Conservation (phyloP, 2,113 vertebrate species). For the Craseonycteris thonglongyai region DNA sequence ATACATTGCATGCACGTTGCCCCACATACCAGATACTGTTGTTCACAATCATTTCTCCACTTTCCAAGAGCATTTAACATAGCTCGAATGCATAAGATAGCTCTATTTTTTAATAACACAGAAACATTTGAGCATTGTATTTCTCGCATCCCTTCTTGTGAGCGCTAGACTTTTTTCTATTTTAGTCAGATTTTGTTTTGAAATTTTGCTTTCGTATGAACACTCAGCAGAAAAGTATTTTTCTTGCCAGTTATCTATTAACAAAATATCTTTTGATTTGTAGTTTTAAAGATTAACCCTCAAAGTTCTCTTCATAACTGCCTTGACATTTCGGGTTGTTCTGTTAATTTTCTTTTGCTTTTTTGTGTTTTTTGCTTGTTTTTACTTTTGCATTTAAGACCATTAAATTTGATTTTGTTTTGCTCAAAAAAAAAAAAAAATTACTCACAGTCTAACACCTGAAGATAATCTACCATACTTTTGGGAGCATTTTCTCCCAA, state of each 20-base stretch:
- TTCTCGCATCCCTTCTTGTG: conserved; percentile 84
- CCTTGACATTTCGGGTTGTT: conserved; percentile 89
- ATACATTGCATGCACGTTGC: conserved; percentile 74
- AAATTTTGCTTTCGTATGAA: conserved; percentile 81
- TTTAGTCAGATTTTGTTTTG: conserved; percentile 82
- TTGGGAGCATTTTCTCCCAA: not conserved
- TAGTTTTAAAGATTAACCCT: conserved; percentile 86
- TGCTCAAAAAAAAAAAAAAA: too few species aligned
- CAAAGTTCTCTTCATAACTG: conserved; percentile 86
- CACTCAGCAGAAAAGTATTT: conserved; percentile 84
- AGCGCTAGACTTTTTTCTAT: conserved; percentile 80
- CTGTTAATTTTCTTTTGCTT: conserved; percentile 90
- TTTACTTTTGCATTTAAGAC: conserved; percentile 94
- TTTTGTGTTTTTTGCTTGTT: conserved; percentile 92
- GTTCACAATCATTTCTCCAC: conserved; percentile 67
- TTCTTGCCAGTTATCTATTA: conserved; percentile 84
- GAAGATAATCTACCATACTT: not conserved
- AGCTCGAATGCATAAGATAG: conserved; percentile 72
- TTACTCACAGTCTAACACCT: too few species aligned
- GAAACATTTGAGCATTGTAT: conserved; percentile 87
- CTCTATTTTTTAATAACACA: conserved; percentile 75
- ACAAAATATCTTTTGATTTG: conserved; percentile 80
- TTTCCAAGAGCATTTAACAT: conserved; percentile 67
- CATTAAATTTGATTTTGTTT: conserved; percentile 99
- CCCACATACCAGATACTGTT: conserved; percentile 73